Percentiles rank a stretch among this genome's conserved stretches.
phyloP scores from a whole-genome alignment of 2,113 vertebrate species.

The Chlorocebus sabaeus region DNA sequence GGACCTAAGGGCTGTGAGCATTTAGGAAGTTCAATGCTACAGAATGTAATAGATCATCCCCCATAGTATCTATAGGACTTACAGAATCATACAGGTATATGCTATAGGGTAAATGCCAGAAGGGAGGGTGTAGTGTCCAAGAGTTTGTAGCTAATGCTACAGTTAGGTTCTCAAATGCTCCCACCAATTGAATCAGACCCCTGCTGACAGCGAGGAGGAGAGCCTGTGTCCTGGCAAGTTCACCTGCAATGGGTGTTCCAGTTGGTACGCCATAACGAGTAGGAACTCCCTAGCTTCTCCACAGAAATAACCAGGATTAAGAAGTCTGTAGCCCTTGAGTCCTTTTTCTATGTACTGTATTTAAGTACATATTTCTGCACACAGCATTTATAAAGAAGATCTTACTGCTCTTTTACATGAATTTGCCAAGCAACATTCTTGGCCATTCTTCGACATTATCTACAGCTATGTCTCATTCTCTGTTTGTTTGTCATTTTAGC shows the following conservation, averaged over 20 bases:
- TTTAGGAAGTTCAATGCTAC: neutral
- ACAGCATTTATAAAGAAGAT: neutral
- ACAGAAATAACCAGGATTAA: neutral
- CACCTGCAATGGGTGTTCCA: neutral
- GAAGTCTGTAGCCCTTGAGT: neutral
- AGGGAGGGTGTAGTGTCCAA: too few relatives aligned
- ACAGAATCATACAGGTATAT: rapidly evolving
- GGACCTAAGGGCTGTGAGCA: neutral
- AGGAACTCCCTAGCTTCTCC: neutral
- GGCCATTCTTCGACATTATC: rapidly evolving
- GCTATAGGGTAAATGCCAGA: neutral
- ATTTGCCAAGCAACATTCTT: neutral
- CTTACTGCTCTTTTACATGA: rapidly evolving
- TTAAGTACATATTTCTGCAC: neutral
- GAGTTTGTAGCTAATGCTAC: neutral
- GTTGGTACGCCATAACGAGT: rapidly evolving
- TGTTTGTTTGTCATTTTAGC: neutral
- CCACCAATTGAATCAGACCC: too few relatives aligned
- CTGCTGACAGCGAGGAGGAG: rapidly evolving
- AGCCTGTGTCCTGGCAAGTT: neutral
- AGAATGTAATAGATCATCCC: too few relatives aligned
- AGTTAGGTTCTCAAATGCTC: neutral
- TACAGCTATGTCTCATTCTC: rapidly evolving
- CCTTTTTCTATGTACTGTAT: neutral
- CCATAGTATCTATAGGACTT: rapidly evolving